These are phyloP conservation scores for Calliscelio sp. DNA, from an alignment of 2,888 invertebrate species.

Conservation along the genomic window DNA sequence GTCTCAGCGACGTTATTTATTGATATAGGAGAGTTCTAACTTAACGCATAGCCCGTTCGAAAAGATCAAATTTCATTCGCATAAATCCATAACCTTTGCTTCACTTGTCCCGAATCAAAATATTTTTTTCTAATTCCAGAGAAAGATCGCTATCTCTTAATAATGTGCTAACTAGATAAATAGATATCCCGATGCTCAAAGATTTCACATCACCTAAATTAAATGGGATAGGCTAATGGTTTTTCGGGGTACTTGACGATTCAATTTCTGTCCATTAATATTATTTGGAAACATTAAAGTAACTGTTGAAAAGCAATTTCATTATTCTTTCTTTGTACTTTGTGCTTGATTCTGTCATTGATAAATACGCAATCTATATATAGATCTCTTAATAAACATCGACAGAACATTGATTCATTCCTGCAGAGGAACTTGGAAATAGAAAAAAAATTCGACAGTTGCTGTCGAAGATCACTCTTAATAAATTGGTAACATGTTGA, in stretches of 20 bases:
- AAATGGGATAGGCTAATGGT: conserved; percentile 38
- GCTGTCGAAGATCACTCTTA: conserved; percentile 76
- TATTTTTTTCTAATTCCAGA: conserved; percentile 43
- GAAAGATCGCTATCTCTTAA: conserved; percentile 64
- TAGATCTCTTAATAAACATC: conserved; percentile 78
- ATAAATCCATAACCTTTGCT: conserved; percentile 53
- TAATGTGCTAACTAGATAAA: conserved; percentile 70
- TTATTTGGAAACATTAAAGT: conserved; percentile 23
- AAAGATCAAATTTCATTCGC: conserved; percentile 63
- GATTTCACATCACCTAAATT: conserved; percentile 46
- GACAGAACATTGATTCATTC: conserved; percentile 82
- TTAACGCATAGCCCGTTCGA: conserved; percentile 52
- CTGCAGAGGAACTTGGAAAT: too few species aligned
- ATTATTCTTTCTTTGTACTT: conserved; percentile 12
- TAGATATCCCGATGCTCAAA: conserved; percentile 47
- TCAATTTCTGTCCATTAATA: conserved; percentile 57
- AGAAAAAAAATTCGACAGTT: too few species aligned
- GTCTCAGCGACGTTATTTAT: too few species aligned
- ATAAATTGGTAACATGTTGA: conserved; percentile 85
- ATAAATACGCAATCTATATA: conserved; percentile 25
- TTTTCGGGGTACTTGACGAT: conserved; percentile 50
- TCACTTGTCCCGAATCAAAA: conserved; percentile 55
- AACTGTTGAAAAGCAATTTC: conserved; percentile 48
- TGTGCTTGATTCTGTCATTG: conserved; percentile 20
- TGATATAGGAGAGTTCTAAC: conserved; percentile 45